phyloP scores from a whole-genome alignment of 2,888 invertebrate genomes.

The Cephus sareptanus region DNA sequence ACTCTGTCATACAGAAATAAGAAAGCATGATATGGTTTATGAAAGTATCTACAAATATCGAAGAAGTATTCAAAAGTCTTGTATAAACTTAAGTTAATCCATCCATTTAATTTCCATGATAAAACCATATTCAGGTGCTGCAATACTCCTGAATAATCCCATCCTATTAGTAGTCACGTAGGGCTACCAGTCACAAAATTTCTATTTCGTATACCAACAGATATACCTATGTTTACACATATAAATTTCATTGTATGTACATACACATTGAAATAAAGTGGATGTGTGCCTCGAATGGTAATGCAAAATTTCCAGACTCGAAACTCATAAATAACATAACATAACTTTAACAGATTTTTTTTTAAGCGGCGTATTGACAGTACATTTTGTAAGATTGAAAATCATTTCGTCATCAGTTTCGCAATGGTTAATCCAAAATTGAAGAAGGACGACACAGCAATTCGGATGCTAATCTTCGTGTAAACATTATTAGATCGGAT shows the following conservation, averaged over 20 bases:
- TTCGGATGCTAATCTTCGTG: neutral
- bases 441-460: neutral
- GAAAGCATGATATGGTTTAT: too few species aligned
- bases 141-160: neutral
- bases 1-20: too few species aligned
- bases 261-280: neutral
- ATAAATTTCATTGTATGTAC: neutral
- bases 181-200: neutral
- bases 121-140: neutral
- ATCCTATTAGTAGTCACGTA: neutral
- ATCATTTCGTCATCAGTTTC: neutral
- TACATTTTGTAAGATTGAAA: neutral
- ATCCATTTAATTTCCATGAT: neutral
- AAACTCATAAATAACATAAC: neutral
- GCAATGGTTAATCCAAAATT: neutral
- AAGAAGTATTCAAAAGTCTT: neutral
- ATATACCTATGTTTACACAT: neutral
- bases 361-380: neutral
- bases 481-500: neutral
- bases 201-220: neutral
- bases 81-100: neutral
- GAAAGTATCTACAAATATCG: neutral
- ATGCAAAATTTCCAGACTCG: neutral
- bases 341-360: neutral
- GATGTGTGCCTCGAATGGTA: neutral